Base-by-base conservation (phyloP, 2,113 vertebrate genomes). In the Eretmochelys imbricata region DNA sequence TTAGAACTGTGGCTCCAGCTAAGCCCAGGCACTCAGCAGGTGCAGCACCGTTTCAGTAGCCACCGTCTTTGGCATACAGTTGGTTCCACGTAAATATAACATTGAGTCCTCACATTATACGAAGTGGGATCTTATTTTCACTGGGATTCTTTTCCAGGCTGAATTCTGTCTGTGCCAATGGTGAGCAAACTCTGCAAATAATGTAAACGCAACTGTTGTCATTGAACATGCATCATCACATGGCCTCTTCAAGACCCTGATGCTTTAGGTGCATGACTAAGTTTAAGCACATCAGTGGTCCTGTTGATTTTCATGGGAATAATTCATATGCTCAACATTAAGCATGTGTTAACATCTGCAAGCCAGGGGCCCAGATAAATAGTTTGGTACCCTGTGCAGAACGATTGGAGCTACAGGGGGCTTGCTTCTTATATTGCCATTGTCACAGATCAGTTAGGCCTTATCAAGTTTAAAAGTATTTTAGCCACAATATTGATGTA, bases 401-500 rank as follows among this genome's bases (percentile, higher is more conserved):
- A 0, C 2, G 0, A 10, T 13, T 46, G 27, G 38, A 35, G 24
- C 51, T 54, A 0, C 20, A 0, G 0, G 4, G 72, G 35, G 75
- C 0, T 19, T 0, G 5, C 0, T 48, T n/a, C 69, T 75, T 59
- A 8, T n/a, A 72, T 48, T 31, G 2, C 24, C 2, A 22, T 2
- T 9, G 87, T 29, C 35, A 4, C 79, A 10, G 4, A 62, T 3
- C 6, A 4, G 62, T 38, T 50, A 65, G n/a, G 1, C 46, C 85
- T 54, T 10, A 84, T 5, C 80, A n/a, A 82, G 96, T 59, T 49
- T 50, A 51, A 86, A 72, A 76, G 62, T 84, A 53, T 80, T 87
- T 91, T 62, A 17, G 46, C 51, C 89, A 50, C 80, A 92, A 85
- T 95, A 94, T 75, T 89, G 94, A 94, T 94, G 82, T 80, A 88